These are phyloP conservation scores for Diabrotica balteata DNA, from an alignment of 2,888 invertebrate species.

Conservation along the genomic window DNA sequence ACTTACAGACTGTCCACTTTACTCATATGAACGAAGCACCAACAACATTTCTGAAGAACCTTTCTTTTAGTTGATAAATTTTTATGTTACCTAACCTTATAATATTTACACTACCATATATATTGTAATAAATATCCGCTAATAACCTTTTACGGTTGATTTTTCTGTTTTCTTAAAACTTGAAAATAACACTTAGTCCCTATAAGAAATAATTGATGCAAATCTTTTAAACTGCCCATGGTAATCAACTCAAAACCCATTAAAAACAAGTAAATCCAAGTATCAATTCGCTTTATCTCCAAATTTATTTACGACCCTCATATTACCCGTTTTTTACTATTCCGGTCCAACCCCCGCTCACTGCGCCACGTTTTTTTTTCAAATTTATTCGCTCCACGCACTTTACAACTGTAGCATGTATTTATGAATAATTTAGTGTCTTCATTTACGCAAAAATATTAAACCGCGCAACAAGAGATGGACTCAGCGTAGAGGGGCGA, in stretches of 20 bases:
- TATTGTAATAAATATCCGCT: no score
- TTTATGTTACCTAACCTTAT: no score
- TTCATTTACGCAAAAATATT: constrained; percentile 20
- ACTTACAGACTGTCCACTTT: no score
- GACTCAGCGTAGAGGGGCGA: not conserved
- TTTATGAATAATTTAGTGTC: constrained; percentile 23
- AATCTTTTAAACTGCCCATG: no score
- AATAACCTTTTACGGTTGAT: no score
- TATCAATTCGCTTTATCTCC: constrained; percentile 11
- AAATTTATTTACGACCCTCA: constrained; percentile 16
- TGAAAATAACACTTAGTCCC: no score
- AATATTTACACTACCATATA: no score
- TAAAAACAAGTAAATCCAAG: constrained; percentile 6
- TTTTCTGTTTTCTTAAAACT: no score
- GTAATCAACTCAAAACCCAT: not conserved
- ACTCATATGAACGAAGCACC: no score
- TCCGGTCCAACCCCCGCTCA: not conserved
- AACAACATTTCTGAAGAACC: no score
- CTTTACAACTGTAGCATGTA: constrained; percentile 21
- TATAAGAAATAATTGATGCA: no score
- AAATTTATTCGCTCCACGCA: constrained; percentile 15
- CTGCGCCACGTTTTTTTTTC: constrained; percentile 5
- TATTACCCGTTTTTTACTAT: constrained; percentile 2
- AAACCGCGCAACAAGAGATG: constrained; percentile 9
- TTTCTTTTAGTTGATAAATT: no score